phyloP scores from a whole-genome alignment of 2,888 invertebrate genomes.

The Xylophagus ater region DNA sequence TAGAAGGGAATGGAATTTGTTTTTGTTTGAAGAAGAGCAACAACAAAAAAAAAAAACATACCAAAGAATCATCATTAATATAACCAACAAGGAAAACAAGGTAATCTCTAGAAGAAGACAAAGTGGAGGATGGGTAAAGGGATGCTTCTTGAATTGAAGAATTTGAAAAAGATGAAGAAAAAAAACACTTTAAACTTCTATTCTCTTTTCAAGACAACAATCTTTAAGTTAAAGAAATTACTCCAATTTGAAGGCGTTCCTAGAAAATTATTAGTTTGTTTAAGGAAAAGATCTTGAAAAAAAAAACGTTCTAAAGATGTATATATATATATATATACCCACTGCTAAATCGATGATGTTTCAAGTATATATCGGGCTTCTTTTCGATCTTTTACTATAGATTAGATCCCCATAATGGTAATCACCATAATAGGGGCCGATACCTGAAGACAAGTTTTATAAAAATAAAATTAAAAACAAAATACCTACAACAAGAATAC shows the following conservation, averaged over 20 bases:
- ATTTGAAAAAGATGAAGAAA: not conserved
- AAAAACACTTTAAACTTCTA: not conserved
- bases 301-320: not conserved
- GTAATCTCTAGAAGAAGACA: not conserved
- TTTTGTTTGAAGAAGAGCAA: no score
- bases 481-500: no score
- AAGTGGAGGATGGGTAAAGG: not conserved
- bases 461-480: no score
- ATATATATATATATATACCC: not conserved
- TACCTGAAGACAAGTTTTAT: slow-evolving; percentile 8
- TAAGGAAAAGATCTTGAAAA: slow-evolving; percentile 24
- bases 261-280: slow-evolving; percentile 31
- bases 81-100: not conserved
- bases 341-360: not conserved
- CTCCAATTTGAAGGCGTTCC: slow-evolving; percentile 24
- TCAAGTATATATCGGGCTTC: not conserved
- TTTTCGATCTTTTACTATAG: not conserved
- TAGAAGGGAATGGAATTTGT: no score
- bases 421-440: slow-evolving; percentile 11
- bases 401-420: slow-evolving; percentile 8
- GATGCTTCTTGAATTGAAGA: not conserved
- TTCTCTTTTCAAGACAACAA: no score
- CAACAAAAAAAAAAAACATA: not conserved
- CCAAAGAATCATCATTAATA: slow-evolving; percentile 5
- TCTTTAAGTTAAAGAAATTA: slow-evolving; percentile 9